Base-by-base conservation (phyloP, 2,888 invertebrate genomes). In the Neoascia interrupta region DNA sequence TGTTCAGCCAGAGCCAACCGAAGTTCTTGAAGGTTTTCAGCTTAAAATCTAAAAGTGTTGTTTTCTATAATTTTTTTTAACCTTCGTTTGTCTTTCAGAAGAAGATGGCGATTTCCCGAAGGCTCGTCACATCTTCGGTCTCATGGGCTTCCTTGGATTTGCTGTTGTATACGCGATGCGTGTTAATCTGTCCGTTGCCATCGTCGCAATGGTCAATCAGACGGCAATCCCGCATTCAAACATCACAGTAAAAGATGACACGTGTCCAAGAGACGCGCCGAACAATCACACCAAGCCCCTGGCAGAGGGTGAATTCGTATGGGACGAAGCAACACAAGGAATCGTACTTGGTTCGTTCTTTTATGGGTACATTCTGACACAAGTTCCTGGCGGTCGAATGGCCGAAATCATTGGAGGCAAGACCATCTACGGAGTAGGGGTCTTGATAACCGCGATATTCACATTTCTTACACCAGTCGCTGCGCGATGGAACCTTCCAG, bases 201-300 rank as follows among this genome's bases (percentile, higher is more conserved):
- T 98, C 85, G 97, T 98, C 23, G 96, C 97, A 23, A 98, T 98
- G 98, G 95, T 96, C 36, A 95, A 95, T 86, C 91, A 92, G 58
- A 93, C 94, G 1, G 91, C 92, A 1, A 89, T 91, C 63, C 91
- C 92, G 0, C 85, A 90, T 18, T 88, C 90, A 49, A 92, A 91
- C 84, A 91, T 87, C 39, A 90, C 91, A 19, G 90, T 91, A 2
- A 86, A 90, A 66, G 93, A 94, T 87, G 87, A 85, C 18, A 87
- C 85, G 0, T 87, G 88, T 16, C 85, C 86, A 0, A 91, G 92
- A 5, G 94, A 94, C 84, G 91, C 91, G 1, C 87, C 90, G 0
- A 84, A 84, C 5, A 82, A 80, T 11, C 75, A 81, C 4, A 83
- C 64, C 0, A 56, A 61, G 5, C 51, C 60, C 0, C 10, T 39